Evolutionary conservation across 2,113 vertebrate species (phyloP).

Genomic region (Etheostoma cragini): DNA sequence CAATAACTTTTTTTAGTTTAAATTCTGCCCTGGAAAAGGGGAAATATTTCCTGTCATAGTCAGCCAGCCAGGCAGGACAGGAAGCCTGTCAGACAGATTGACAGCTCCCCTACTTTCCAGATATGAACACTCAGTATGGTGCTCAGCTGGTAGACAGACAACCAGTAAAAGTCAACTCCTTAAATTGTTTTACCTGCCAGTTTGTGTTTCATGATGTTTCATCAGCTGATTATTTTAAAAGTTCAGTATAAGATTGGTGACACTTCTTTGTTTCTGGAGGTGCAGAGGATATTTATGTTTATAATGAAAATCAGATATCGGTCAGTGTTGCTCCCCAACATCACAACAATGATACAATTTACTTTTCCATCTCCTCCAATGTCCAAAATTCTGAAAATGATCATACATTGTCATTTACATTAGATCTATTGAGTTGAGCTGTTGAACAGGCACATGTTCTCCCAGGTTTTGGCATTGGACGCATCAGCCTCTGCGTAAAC

Average conservation of each 20-base stretch:
- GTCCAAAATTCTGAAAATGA: no score
- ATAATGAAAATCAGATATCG: constrained; percentile 30
- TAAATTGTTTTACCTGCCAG: constrained; percentile 42
- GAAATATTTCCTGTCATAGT: constrained; percentile 31
- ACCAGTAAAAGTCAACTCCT: constrained; percentile 17
- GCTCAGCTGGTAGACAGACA: constrained; percentile 1
- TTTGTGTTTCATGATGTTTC: constrained; percentile 40
- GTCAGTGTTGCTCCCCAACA: neutral
- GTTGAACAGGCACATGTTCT: no score
- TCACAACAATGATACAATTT: neutral
- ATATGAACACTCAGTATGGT: constrained; percentile 25
- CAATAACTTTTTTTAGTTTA: constrained; percentile 43
- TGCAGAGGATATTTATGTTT: neutral
- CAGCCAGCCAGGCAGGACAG: constrained; percentile 34
- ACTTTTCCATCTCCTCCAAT: no score
- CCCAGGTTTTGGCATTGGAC: no score
- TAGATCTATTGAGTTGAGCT: no score
- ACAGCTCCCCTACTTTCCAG: constrained; percentile 43
- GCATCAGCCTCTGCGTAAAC: no score
- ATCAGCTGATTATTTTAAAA: constrained; percentile 26
- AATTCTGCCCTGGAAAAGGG: constrained; percentile 11
- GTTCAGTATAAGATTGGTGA: neutral
- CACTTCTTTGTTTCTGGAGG: constrained; percentile 8
- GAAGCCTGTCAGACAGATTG: constrained; percentile 35
- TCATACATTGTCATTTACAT: no score